Conservation (phyloP, 2,888 invertebrate genomes). For the Conops quadrifasciatus region DNA sequence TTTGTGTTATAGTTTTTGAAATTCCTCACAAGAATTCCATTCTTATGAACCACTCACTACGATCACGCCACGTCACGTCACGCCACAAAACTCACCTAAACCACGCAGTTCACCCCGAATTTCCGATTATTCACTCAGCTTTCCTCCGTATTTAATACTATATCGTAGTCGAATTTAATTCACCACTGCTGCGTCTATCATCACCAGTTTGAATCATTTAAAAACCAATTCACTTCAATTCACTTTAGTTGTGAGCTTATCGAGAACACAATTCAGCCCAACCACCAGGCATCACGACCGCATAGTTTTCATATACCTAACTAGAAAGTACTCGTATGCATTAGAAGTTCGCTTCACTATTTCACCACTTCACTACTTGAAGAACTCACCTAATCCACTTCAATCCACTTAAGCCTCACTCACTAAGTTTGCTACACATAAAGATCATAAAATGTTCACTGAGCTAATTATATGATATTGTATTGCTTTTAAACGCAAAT, state of each 20-base stretch:
- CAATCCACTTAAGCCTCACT: slow-evolving; percentile 20
- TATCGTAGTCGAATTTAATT: background rate
- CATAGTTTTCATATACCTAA: background rate
- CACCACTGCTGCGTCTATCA: background rate
- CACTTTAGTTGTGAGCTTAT: background rate
- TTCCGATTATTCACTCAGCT: background rate
- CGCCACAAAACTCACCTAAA: slow-evolving; percentile 37
- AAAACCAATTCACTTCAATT: background rate
- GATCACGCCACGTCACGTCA: slow-evolving; percentile 30
- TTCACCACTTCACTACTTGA: slow-evolving; percentile 34
- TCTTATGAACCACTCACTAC: slow-evolving; percentile 20
- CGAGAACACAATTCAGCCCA: background rate
- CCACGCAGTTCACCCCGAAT: slow-evolving; percentile 4
- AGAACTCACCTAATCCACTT: background rate
- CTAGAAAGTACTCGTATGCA: slow-evolving; percentile 10
- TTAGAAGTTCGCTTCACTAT: too few species aligned
- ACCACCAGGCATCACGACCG: background rate
- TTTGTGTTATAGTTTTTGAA: background rate
- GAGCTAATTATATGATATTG: too few species aligned
- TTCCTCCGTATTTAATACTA: background rate
- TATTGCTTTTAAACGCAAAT: slow-evolving; percentile 34
- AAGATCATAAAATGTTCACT: too few species aligned
- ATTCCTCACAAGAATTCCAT: slow-evolving; percentile 9
- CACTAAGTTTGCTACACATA: too few species aligned
- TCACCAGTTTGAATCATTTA: slow-evolving; percentile 2